Conservation (phyloP, 2,888 invertebrate species). For the Theretra japonica region DNA sequence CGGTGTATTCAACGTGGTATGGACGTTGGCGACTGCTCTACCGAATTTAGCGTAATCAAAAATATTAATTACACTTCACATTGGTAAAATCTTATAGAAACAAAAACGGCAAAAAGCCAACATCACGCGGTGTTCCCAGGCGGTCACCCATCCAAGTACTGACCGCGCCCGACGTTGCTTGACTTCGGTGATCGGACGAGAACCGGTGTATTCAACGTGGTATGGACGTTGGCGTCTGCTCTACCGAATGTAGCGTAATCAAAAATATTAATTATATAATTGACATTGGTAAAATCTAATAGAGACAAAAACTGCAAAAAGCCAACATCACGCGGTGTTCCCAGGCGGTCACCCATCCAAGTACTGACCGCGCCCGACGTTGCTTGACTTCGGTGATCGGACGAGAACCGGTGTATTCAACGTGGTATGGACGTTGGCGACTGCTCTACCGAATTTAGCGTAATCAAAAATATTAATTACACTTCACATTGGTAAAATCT, state of each 20-base stretch:
- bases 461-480: not conserved
- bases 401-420: conserved; percentile 75
- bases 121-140: conserved; percentile 64
- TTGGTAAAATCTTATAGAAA: no score
- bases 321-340: conserved; percentile 70
- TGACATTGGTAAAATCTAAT: no score
- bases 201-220: conserved; percentile 75
- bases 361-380: conserved; percentile 76
- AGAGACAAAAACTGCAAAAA: conserved; percentile 52
- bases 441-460: not conserved
- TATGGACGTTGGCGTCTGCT: conserved; percentile 63
- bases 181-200: conserved; percentile 80
- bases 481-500: no score
- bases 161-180: conserved; percentile 76
- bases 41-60: not conserved
- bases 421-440: conserved; percentile 52
- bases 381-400: conserved; percentile 78
- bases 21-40: conserved; percentile 44
- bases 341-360: conserved; percentile 77
- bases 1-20: conserved; percentile 68
- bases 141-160: conserved; percentile 80
- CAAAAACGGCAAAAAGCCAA: conserved; percentile 64
- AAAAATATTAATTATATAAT: no score
- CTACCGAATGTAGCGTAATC: no score
- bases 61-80: no score